Percentiles rank a stretch among this genome's conserved stretches.
These are phyloP conservation scores for Anableps anableps DNA, from an alignment of 2,797 vertebrate genomes.

Conservation along the genomic window DNA sequence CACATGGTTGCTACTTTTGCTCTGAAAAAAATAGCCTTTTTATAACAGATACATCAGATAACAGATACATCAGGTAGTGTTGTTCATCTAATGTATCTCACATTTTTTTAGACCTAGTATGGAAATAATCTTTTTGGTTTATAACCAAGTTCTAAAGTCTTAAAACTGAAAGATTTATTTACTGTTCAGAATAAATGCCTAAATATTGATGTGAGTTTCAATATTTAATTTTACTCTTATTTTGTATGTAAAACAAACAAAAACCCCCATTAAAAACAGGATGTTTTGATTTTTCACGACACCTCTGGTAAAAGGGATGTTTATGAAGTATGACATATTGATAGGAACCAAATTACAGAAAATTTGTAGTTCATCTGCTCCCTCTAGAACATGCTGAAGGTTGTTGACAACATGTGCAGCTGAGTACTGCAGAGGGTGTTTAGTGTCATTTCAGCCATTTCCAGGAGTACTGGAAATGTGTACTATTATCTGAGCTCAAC, in stretches of 20 bases:
- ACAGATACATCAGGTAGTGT: too few species aligned
- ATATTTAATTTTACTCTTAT: background rate
- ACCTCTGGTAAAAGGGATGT: background rate
- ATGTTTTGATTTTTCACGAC: background rate
- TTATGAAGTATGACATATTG: background rate
- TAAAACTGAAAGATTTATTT: too few species aligned
- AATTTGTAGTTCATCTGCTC: background rate
- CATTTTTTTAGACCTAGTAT: too few species aligned
- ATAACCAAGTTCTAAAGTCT: too few species aligned
- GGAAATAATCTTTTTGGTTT: too few species aligned
- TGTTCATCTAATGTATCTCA: too few species aligned
- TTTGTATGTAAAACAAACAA: background rate
- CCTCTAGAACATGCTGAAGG: background rate
- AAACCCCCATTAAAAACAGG: background rate
- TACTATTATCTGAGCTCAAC: conserved; percentile 31
- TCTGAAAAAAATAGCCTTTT: too few species aligned
- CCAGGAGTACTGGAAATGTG: conserved; percentile 15
- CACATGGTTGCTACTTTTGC: too few species aligned
- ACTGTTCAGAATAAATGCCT: too few species aligned
- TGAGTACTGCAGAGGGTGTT: background rate
- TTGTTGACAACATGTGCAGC: conserved; percentile 5
- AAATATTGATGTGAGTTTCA: too few species aligned
- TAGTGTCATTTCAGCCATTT: conserved; percentile 33
- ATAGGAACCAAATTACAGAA: background rate
- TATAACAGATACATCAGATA: too few species aligned